Conservation (phyloP, 2,888 invertebrate genomes). For the Pelosia muscerda region DNA sequence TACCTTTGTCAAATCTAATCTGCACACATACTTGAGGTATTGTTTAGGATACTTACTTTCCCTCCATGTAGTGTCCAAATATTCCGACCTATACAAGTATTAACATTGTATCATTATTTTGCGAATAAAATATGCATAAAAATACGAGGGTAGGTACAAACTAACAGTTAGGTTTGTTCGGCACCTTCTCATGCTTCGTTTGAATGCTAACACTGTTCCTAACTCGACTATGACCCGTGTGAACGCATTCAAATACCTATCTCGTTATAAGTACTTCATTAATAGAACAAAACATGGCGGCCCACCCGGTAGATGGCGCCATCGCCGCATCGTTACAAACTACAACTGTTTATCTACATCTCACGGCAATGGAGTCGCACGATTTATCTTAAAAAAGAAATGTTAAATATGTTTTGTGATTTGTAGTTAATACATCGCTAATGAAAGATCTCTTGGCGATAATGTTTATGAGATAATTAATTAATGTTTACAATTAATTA, state of each 20-base stretch:
- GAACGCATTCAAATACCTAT: conserved; percentile 34
- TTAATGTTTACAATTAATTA: not conserved
- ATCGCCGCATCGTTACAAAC: conserved; percentile 60
- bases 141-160: too few relatives aligned
- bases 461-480: not conserved
- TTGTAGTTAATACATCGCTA: conserved; percentile 18
- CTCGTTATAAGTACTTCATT: conserved; percentile 44
- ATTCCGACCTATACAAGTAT: too few relatives aligned
- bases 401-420: conserved; percentile 20
- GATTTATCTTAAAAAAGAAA: conserved; percentile 25
- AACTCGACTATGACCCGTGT: conserved; percentile 1
- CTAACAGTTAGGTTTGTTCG: not conserved
- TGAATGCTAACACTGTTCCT: not conserved
- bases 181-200: not conserved
- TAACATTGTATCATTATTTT: too few relatives aligned
- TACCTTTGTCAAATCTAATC: too few relatives aligned
- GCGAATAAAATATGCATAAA: too few relatives aligned
- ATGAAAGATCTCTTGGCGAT: conserved; percentile 1
- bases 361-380: conserved; percentile 58
- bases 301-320: conserved; percentile 69
- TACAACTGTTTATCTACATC: conserved; percentile 65
- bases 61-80: too few relatives aligned
- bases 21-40: too few relatives aligned
- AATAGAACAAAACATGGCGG: conserved; percentile 32
- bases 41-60: too few relatives aligned